Evolutionary conservation across 1,140 invertebrate genomes (phyloP), one percentile per base, ranked within the genome.

Genomic region (Lineus longissimus): DNA sequence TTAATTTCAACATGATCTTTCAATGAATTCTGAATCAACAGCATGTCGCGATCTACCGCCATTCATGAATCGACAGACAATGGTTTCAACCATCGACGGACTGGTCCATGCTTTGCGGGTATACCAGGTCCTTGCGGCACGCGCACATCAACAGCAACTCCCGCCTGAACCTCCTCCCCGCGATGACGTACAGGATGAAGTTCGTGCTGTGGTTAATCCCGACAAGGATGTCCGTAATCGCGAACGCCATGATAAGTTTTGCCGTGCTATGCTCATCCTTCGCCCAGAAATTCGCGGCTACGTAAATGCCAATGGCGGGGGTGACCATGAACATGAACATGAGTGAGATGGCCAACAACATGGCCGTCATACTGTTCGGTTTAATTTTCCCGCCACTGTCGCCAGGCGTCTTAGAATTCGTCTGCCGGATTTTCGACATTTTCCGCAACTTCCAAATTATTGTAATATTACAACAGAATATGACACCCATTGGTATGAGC

Each of bases 261-360:
- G 47, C 47, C 25, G 4, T 6, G 47, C 25, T 27, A n/a, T 4
- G 6, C n/a, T 4, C 4, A 23, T 27, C 47, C 9, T 19, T 4
- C n/a, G 19, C 6, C 47, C 47, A 51, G 25, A 23, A 51, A 19
- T 19, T 19, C n/a, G n/a, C 25, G 6, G 47, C n/a, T n/a, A 51
- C 25, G 9, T 23, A 19, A 6, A 51, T 27, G 47, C 47, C 4
- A 51, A 51, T 51, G 25, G 47, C n/a, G n/a, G 47, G 47, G 6
- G 47, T 51, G 6, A 51, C n/a, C 47, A 51, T 6, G n/a, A 6
- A 51, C 25, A 51, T 9, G n/a, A 51, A 51, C 25, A n/a, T n/a
- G 6, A 51, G 47, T n/a, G 47, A 51, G 25, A 51, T 51, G 19
- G 47, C 47, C 47, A 51, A 6, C n/a, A 51, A 51, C 47, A 51